Conservation (phyloP, 2,888 invertebrate species). For the Galerucella pusilla region DNA sequence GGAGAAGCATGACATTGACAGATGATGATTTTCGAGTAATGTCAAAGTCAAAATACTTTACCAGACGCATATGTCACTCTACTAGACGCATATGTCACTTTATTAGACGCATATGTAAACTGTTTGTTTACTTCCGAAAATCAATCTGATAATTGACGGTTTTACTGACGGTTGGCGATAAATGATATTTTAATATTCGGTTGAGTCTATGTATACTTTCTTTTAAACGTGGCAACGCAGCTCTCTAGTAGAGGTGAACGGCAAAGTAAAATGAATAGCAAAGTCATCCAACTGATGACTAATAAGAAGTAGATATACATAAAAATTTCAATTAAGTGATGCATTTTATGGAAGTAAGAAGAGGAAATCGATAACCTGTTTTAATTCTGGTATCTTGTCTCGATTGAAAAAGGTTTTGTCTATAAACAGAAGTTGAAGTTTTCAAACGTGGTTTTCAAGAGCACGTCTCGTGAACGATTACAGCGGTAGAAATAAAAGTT, state of each 20-base stretch:
- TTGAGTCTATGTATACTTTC: not conserved
- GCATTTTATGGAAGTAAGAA: not conserved
- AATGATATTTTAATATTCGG: not conserved
- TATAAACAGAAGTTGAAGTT: not conserved
- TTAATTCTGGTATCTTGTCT: not conserved
- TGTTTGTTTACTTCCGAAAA: too few species aligned
- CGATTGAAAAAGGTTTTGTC: not conserved
- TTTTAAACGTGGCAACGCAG: not conserved
- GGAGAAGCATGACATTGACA: too few species aligned
- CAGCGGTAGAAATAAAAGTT: not conserved
- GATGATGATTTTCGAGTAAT: too few species aligned
- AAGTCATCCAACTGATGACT: constrained; percentile 6
- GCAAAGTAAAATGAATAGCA: constrained; percentile 1
- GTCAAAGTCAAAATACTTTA: too few species aligned
- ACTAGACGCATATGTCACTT: too few species aligned
- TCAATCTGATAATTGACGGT: too few species aligned
- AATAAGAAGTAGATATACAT: not conserved
- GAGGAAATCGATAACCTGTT: not conserved
- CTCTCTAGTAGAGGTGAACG: not conserved
- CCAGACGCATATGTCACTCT: too few species aligned
- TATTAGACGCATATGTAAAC: too few species aligned
- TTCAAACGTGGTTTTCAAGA: not conserved
- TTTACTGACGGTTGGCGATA: too few species aligned
- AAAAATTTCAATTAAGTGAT: constrained; percentile 7
- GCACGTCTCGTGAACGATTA: not conserved